Percentiles rank a stretch among this genome's conserved stretches.
Conservation (phyloP, 2,797 vertebrate species). For the Emydoidea blandingii region DNA sequence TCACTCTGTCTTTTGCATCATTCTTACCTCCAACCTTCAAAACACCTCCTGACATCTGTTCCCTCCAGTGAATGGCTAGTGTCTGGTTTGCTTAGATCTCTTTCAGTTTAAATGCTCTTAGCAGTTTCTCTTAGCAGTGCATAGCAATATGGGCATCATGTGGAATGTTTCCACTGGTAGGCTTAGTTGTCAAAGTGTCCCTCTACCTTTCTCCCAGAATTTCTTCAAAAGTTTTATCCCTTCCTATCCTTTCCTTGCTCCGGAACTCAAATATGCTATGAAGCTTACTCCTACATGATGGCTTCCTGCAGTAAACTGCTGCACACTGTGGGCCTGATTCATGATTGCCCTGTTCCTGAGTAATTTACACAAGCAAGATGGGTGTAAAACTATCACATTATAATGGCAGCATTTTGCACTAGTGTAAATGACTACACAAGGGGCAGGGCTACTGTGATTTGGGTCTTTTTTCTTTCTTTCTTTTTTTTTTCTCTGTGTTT, state of each 20-base stretch:
- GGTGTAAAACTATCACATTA: background rate
- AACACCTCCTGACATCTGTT: background rate
- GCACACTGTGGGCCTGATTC: background rate
- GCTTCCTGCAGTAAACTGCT: too few species aligned
- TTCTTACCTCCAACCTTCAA: conserved; percentile 27
- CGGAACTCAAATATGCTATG: background rate
- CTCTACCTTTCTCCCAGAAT: background rate
- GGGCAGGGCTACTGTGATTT: background rate
- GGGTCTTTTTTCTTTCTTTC: background rate
- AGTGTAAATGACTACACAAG: background rate
- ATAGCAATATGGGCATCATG: background rate
- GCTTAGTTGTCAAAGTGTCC: background rate
- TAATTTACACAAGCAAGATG: background rate
- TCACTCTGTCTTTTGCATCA: conserved; percentile 47
- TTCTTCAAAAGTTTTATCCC: background rate
- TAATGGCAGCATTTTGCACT: background rate
- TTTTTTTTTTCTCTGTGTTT: background rate
- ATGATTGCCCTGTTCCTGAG: background rate
- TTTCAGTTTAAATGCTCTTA: conserved; percentile 41
- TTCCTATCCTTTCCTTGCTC: background rate
- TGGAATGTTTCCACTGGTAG: background rate
- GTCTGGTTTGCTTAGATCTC: background rate
- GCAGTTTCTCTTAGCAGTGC: conserved; percentile 16
- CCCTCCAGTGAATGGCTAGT: background rate
- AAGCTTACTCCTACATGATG: background rate